Evolutionary conservation across 2,113 vertebrate species (phyloP).

Genomic region (Salvator merianae): DNA sequence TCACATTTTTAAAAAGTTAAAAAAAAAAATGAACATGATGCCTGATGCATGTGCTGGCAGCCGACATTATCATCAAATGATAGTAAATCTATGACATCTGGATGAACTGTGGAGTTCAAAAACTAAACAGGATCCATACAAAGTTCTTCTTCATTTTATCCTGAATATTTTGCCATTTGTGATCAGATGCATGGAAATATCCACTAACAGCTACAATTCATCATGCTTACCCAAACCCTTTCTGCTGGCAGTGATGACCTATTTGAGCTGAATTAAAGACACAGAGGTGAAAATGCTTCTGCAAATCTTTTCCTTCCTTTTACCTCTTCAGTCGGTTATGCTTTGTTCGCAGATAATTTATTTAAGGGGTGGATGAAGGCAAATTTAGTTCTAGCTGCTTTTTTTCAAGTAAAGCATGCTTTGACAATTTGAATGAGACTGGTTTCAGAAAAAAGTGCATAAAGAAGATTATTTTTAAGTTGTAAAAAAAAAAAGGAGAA

Average conservation of each 20-base stretch:
- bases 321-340: slow-evolving; percentile 43
- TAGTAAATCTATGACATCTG: too few relatives aligned
- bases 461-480: slow-evolving; percentile 55
- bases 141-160: background rate
- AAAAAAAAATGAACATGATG: too few relatives aligned
- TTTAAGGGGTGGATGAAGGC: slow-evolving; percentile 59
- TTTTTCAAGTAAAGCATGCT: slow-evolving; percentile 61
- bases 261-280: background rate
- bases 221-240: background rate
- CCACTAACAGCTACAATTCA: background rate
- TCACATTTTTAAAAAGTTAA: too few relatives aligned
- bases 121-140: background rate
- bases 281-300: slow-evolving; percentile 9
- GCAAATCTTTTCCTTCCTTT: slow-evolving; percentile 48
- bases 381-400: slow-evolving; percentile 59
- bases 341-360: slow-evolving; percentile 67
- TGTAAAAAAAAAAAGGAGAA: slow-evolving; percentile 40
- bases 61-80: background rate
- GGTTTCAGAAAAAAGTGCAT: slow-evolving; percentile 53
- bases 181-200: background rate
- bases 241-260: background rate
- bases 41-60: background rate
- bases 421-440: slow-evolving; percentile 62
- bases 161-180: background rate
- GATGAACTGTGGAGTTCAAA: background rate